Evolutionary conservation across 1,140 invertebrate genomes (phyloP).

Genomic region (Caenorhabditis remanei): DNA sequence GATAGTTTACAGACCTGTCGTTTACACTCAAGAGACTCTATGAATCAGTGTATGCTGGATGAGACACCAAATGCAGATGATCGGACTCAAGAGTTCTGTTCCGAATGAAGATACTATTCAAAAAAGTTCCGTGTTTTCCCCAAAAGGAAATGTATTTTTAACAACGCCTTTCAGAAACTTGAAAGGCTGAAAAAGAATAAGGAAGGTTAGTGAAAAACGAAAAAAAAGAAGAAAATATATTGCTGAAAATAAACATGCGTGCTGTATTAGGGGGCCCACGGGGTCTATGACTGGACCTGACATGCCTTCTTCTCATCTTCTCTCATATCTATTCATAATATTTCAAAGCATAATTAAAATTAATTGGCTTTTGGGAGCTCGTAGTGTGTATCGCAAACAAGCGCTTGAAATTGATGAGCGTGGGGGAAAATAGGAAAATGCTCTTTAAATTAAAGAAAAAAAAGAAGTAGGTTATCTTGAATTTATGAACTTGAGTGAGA

Average conservation of each 20-base stretch:
- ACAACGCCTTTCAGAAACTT: background rate
- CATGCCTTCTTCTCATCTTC: background rate
- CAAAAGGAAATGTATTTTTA: too few relatives aligned
- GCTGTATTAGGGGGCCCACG: background rate
- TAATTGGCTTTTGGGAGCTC: conserved; percentile 22
- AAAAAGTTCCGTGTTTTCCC: background rate
- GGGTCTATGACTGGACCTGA: conserved; percentile 1
- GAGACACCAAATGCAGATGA: too few relatives aligned
- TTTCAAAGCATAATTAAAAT: conserved; percentile 48
- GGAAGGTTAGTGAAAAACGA: too few relatives aligned
- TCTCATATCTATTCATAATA: conserved; percentile 12
- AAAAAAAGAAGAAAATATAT: background rate
- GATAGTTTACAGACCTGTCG: too few relatives aligned
- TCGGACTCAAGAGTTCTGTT: too few relatives aligned
- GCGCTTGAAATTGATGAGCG: background rate
- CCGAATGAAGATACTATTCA: too few relatives aligned
- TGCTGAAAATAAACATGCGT: background rate
- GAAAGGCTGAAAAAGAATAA: conserved; percentile 1
- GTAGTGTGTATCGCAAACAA: background rate
- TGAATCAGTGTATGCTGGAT: too few relatives aligned
- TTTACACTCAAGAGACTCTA: too few relatives aligned
- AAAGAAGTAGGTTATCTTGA: too few relatives aligned
- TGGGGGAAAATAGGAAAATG: too few relatives aligned
- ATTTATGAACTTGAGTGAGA: too few relatives aligned
- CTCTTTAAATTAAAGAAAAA: too few relatives aligned